Base-by-base conservation (phyloP, 1,140 invertebrate genomes). In the Heterodera schachtii region DNA sequence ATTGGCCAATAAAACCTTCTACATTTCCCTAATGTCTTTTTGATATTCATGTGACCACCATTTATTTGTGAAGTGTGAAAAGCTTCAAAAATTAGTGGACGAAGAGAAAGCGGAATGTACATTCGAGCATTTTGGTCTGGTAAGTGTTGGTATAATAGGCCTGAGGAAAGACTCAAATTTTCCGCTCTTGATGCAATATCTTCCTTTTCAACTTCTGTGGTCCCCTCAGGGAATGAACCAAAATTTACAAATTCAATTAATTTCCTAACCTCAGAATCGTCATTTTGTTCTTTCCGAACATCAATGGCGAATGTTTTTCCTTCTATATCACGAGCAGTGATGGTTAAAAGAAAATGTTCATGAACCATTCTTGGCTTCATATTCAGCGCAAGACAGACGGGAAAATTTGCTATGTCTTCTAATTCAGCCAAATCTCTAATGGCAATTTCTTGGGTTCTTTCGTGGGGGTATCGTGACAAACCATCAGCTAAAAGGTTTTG, bases 21-120 rank as follows among this genome's bases (percentile, higher is more conserved):
- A 9, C 73, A 21, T 9, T 74, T 74, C 3, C 41, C 41, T 4
- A 82, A 21, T 16, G 69, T 78, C 60, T 82, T 82, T n/a, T 41
- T 31, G 19, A 46, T 41, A 19, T 79, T 79, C 43, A 79, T 76
- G 16, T 79, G 78, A 3, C 78, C 78, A 9, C 78, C 78, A 31
- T 52, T 41, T 69, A 79, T 13, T 31, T 46, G 60, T 4, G 69
- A 77, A 8, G 77, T 77, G 49, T 79, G 78, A 52, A 79, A 79
- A 5, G 60, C 57, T 47, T 79, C 78, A 44, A 79, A 79, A 44
- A 79, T 9, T 4, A 79, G 19, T 21, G 78, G 7, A 1, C 46
- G 3, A 43, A 79, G 52, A 6, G 76, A 41, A 11, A n/a, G 31
- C 16, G 78, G 78, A 21, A 79, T 31, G 16, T 70, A 78, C 3